These are phyloP conservation scores for Tragopan temminckii DNA, from an alignment of 2,797 vertebrate genomes.

Conservation along the genomic window DNA sequence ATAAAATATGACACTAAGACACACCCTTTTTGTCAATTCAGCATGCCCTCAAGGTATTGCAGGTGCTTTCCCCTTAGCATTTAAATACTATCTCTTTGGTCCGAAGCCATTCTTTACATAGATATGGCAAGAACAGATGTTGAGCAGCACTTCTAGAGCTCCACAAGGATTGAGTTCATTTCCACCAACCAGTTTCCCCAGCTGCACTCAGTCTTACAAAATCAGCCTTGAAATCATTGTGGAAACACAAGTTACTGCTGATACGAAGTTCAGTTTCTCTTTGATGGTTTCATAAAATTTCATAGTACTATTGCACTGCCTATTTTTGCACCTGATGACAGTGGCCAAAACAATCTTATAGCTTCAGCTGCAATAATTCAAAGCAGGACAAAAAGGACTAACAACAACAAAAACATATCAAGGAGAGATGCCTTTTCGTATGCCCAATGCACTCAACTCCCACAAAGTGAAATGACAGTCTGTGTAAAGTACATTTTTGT, in stretches of 20 bases:
- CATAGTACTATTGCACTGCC: fast-evolving
- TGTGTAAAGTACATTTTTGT: conserved; percentile 16
- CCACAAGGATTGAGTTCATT: fast-evolving
- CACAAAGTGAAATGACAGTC: not conserved
- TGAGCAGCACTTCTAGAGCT: not conserved
- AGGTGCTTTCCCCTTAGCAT: not conserved
- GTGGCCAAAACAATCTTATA: not conserved
- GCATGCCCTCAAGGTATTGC: not conserved
- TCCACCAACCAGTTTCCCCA: not conserved
- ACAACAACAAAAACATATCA: not conserved
- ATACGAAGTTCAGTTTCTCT: not conserved
- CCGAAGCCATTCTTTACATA: not conserved
- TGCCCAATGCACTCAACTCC: not conserved
- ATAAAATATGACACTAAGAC: fast-evolving
- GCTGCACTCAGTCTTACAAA: not conserved
- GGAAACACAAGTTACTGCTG: not conserved
- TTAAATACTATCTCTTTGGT: not conserved
- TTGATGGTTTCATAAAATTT: not conserved
- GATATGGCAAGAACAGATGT: not conserved
- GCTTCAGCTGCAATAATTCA: not conserved
- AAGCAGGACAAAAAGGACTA: not conserved
- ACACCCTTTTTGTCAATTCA: not conserved
- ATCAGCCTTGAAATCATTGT: not conserved
- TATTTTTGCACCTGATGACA: not conserved
- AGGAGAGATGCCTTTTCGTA: not conserved